Base-by-base conservation (phyloP, 2,797 vertebrate genomes). In the Novumbra hubbsi region DNA sequence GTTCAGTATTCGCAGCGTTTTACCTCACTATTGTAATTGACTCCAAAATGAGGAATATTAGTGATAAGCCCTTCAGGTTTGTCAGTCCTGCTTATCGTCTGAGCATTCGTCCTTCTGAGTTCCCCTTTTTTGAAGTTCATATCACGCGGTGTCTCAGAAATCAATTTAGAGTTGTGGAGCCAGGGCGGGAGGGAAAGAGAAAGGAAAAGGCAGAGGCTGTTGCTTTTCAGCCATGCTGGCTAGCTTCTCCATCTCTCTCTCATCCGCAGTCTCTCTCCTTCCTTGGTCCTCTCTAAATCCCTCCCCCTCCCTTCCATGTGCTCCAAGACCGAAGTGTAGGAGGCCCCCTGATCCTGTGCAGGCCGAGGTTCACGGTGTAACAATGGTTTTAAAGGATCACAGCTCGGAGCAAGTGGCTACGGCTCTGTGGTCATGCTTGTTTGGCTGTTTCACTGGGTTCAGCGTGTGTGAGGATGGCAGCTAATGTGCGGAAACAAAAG, bases 11-110 rank as follows among this genome's bases (percentile, higher is more conserved):
- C 81, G 16, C 48, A 66, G 74, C 78, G 41, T 76, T 57, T 76
- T 69, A 17, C 80, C 76, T 74, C 78, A 76, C 67, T 78, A 71
- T 80, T 79, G 80, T 86, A 87, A 89, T 78, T 78, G 83, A 86
- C 83, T 91, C 79, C 81, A 78, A 86, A 91, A 89, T 87, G 80
- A 86, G 77, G 79, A 81, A 86, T 91, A 87, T 90, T 83, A 82
- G 84, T 14, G 84, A 88, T 85, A 86, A 88, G 86, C 81, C 85
- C 83, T 83, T 86, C 80, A 84, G 83, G 85, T 87, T 86, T 78
- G 84, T 89, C 77, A 65, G 82, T 81, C 76, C 86, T 78, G 84
- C 86, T 90, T 83, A 86, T 87, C 85, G 73, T 60, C 73, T 15
- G 55, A 52, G 67, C 66, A 73, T 83, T 78, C 73, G 73, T 87